Evolutionary conservation across 2,888 invertebrate species (phyloP), one percentile per base, ranked within the genome.

Genomic region (Amphipoea oculea): DNA sequence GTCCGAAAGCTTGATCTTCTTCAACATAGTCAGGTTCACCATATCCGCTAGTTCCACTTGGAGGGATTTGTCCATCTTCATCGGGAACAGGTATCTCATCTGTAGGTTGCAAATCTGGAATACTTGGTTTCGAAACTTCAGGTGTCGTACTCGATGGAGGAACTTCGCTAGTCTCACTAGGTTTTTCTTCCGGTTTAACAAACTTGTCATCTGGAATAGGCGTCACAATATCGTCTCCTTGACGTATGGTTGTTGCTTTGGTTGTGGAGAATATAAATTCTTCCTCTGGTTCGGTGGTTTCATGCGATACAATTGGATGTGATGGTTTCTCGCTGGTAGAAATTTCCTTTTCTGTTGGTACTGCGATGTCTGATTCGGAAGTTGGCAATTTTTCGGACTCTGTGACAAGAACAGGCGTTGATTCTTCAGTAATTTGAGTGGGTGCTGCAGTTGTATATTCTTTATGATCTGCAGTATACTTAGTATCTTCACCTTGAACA

Each of bases 1-100:
- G 99, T 57, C 99, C 99, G 90, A 98, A 98, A 78, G 98, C 97
- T 91, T 98, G 98, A 90, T 98, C 98, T 91, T 98, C 98, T 89
- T 98, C 98, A 85, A 98, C 98, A 91, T 98, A 98, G 89, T 98
- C 98, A 83, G 98, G 98, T 85, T 97, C 97, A 86, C 97, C 95
- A 84, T 97, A 97, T 66, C 96, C 97, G 66, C 92, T 92, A 60
- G 92, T 90, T 73, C 96, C 97, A 82, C 93, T 94, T 2, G 96
- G 90, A 77, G 95, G 94, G 85, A 95, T 94, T 69, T 93, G 92
- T 68, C 90, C 90, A 62, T 96, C 96, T 68, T 95, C 95, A 45
- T 94, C 94, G 57, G 95, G 90, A 91, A 94, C 84, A 62, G 94
- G 92, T 79, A 94, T 80, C 82, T 96, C 96, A 76, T 95, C 96